Evolutionary conservation across 2,113 vertebrate genomes (phyloP).

Genomic region (Fregetta grallaria): DNA sequence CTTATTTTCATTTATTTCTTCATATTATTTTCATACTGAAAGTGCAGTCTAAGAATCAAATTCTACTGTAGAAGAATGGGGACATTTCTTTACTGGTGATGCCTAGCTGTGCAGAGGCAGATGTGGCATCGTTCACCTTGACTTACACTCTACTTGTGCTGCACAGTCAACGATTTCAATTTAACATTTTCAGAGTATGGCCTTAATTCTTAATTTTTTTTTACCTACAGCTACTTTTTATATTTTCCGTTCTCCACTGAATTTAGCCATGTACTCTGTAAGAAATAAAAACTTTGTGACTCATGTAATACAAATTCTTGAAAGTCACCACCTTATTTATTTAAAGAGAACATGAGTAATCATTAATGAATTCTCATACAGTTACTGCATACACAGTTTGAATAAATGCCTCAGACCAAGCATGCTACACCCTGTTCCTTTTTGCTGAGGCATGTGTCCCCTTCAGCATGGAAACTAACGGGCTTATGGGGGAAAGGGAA

Average conservation of each 20-base stretch:
- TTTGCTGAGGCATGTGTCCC: constrained; percentile 27
- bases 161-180: neutral
- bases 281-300: constrained; percentile 61
- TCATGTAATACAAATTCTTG: constrained; percentile 57
- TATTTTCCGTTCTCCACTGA: neutral
- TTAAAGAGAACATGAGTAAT: constrained; percentile 65
- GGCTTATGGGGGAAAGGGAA: constrained; percentile 2
- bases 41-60: neutral
- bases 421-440: constrained; percentile 48
- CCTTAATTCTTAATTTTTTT: neutral
- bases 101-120: neutral
- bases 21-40: neutral
- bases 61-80: neutral
- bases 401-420: constrained; percentile 49
- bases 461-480: constrained; percentile 33
- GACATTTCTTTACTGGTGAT: neutral
- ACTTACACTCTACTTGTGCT: neutral
- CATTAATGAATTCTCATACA: constrained; percentile 9
- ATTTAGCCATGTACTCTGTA: neutral
- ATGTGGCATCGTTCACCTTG: neutral
- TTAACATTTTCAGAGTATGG: neutral
- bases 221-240: neutral
- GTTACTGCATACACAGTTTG: constrained; percentile 25
- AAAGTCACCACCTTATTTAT: constrained; percentile 55
- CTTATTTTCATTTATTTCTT: neutral